phyloP scores from a whole-genome alignment of 2,888 invertebrate genomes.

The Pediacus dermestoides region DNA sequence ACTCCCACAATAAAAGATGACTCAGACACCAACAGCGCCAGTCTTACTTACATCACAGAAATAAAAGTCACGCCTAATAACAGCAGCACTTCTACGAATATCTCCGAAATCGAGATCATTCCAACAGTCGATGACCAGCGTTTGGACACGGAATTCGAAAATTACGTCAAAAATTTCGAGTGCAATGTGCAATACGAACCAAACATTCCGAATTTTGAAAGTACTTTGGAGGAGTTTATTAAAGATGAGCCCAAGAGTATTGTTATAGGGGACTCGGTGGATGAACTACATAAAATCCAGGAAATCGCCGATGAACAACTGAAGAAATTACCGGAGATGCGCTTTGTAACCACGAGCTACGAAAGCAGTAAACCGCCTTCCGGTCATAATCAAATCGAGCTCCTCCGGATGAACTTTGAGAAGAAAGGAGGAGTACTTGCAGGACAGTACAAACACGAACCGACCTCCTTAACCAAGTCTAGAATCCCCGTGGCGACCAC shows the following conservation, averaged over 20 bases:
- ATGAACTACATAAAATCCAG: constrained; percentile 44
- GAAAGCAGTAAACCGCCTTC: constrained; percentile 57
- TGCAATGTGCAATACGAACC: constrained; percentile 30
- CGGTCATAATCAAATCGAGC: constrained; percentile 53
- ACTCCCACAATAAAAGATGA: constrained; percentile 13
- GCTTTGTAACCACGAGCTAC: constrained; percentile 62
- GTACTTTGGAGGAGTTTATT: constrained; percentile 30
- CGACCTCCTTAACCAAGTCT: constrained; percentile 35
- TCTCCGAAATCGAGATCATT: constrained; percentile 43
- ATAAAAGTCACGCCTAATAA: constrained; percentile 65
- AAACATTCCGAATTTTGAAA: constrained; percentile 39
- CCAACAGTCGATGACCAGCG: constrained; percentile 43
- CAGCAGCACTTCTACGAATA: constrained; percentile 27
- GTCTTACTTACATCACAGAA: constrained; percentile 66
- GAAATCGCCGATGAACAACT: constrained; percentile 48
- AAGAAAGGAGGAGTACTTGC: constrained; percentile 41
- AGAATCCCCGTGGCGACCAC: constrained; percentile 46
- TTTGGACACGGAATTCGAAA: constrained; percentile 45
- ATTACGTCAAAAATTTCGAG: constrained; percentile 43
- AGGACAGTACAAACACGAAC: constrained; percentile 28
- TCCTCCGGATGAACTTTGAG: constrained; percentile 51
- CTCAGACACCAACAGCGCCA: constrained; percentile 23
- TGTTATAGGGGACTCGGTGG: constrained; percentile 35
- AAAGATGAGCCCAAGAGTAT: constrained; percentile 24
- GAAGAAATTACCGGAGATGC: constrained; percentile 54